phyloP scores from a whole-genome alignment of 2,113 vertebrate genomes.

The Hydropotes inermis region DNA sequence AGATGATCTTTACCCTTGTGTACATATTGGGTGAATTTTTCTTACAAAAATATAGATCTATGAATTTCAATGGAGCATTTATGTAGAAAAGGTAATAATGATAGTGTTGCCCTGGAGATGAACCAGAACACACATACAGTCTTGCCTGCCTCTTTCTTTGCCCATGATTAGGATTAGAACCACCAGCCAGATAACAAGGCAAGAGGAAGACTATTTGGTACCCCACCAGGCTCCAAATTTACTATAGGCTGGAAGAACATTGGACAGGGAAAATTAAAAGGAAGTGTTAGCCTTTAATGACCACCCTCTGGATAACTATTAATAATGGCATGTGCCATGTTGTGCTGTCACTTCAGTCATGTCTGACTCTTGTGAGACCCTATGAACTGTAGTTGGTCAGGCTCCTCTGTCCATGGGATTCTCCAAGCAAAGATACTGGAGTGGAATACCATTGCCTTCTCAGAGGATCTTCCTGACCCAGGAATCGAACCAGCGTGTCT shows the following conservation, averaged over 20 bases:
- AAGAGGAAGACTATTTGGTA: not conserved
- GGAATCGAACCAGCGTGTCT: accelerated
- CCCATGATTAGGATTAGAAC: not conserved
- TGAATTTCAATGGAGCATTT: not conserved
- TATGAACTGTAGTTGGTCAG: not conserved
- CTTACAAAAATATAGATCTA: not conserved
- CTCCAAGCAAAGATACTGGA: not conserved
- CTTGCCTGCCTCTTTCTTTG: not conserved
- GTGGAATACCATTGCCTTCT: not conserved
- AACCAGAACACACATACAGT: not conserved
- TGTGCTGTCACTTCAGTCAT: not conserved
- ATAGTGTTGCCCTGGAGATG: not conserved
- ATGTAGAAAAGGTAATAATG: not conserved
- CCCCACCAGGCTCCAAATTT: not conserved
- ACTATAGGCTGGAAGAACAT: not conserved
- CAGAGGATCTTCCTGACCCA: not conserved
- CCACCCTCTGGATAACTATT: not conserved
- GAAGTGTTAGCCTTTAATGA: not conserved
- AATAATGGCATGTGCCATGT: not conserved
- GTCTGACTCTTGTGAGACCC: not conserved
- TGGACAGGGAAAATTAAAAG: not conserved
- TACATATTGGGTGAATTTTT: not conserved
- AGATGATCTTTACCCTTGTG: not conserved
- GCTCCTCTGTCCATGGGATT: not conserved
- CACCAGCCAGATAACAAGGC: not conserved